phyloP scores from a whole-genome alignment of 2,888 invertebrate species.

The Callimorpha dominula region DNA sequence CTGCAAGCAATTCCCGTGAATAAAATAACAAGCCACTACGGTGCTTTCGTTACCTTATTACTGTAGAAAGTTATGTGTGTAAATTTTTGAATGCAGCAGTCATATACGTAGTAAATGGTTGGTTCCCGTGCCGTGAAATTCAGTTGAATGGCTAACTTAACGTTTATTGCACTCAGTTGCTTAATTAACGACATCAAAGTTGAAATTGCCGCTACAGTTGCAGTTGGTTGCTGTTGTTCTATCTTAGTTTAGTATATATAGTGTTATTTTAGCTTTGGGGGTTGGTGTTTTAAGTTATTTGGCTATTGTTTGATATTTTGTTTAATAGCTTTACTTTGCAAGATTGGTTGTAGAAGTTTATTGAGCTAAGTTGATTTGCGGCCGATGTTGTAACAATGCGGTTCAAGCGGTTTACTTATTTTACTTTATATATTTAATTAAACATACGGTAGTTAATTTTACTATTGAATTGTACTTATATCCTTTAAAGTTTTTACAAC shows the following conservation, averaged over 20 bases:
- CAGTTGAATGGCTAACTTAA: slow-evolving; percentile 39
- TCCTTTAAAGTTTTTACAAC: no score
- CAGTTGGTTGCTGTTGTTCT: slow-evolving; percentile 24
- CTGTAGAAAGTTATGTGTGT: slow-evolving; percentile 29
- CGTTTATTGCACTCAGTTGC: slow-evolving; percentile 43
- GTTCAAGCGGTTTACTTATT: no score
- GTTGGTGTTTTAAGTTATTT: slow-evolving; percentile 8
- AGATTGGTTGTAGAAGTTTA: no score
- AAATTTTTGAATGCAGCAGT: slow-evolving; percentile 90
- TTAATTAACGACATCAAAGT: slow-evolving; percentile 45
- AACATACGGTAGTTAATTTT: no score
- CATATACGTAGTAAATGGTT: slow-evolving; percentile 17
- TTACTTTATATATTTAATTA: no score
- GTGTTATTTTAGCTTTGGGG: slow-evolving; percentile 11
- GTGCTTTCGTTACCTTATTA: slow-evolving; percentile 21
- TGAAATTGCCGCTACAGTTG: slow-evolving; percentile 18
- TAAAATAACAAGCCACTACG: slow-evolving; percentile 25
- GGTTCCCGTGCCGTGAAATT: slow-evolving; percentile 24
- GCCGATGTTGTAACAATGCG: not conserved
- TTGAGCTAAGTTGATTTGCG: no score
- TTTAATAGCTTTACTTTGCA: no score
- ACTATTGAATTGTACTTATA: no score
- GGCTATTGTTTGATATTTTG: no score
- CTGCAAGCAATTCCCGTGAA: slow-evolving; percentile 24
- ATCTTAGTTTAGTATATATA: slow-evolving; percentile 19